Evolutionary conservation across 1,140 invertebrate genomes (phyloP).

Genomic region (Rhopalosiphum padi): DNA sequence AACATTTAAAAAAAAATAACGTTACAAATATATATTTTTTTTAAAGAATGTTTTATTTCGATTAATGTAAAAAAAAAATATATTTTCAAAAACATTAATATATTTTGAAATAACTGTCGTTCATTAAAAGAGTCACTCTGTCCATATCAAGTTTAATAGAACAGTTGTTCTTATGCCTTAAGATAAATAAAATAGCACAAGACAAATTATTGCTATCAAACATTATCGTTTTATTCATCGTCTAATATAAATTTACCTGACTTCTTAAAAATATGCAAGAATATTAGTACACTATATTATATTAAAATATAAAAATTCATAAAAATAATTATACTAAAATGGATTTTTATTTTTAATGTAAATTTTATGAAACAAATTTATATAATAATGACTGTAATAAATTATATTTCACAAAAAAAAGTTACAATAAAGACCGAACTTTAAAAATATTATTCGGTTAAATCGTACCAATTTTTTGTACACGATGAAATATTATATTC

Average conservation of each 20-base stretch:
- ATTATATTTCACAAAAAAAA: neutral
- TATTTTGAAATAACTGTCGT: too few species aligned
- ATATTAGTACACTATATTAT: neutral
- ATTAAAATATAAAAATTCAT: neutral
- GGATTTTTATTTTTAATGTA: neutral
- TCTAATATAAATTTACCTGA: neutral
- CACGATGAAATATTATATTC: neutral
- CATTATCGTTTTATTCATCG: neutral
- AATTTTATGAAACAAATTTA: neutral
- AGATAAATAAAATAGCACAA: neutral
- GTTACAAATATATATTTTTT: too few species aligned
- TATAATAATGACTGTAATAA: neutral
- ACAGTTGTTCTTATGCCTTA: neutral
- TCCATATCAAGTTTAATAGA: neutral
- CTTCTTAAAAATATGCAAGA: neutral
- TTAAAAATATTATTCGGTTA: neutral
- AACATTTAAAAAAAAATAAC: too few species aligned
- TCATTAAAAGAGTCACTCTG: too few species aligned
- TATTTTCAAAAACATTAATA: too few species aligned
- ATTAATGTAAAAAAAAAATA: too few species aligned
- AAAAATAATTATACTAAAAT: neutral
- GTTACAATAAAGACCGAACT: neutral
- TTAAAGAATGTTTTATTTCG: too few species aligned
- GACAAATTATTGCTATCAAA: neutral
- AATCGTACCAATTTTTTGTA: neutral